Conservation (phyloP, 2,113 vertebrate species). For the Chionis minor region DNA sequence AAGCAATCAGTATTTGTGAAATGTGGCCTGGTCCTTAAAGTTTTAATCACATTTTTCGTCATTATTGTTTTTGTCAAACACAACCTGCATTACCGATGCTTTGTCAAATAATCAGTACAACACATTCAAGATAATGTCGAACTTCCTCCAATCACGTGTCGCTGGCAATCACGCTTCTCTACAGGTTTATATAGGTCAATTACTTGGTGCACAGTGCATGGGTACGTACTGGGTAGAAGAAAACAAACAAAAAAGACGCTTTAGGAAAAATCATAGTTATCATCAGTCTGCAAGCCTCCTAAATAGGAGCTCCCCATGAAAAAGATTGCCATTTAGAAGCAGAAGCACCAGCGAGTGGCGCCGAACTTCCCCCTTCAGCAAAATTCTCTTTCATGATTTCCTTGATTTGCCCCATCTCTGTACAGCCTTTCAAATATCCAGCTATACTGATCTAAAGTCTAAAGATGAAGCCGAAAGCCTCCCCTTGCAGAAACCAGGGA, state of each 20-base stretch:
- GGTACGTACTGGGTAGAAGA: background rate
- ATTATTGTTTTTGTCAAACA: background rate
- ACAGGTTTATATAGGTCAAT: background rate
- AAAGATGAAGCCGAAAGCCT: slow-evolving; percentile 20
- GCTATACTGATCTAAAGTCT: background rate
- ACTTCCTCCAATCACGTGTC: background rate
- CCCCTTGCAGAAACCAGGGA: background rate
- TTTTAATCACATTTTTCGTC: slow-evolving; percentile 30
- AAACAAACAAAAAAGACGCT: background rate
- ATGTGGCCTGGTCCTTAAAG: background rate
- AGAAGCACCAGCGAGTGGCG: background rate
- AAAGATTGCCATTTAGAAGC: background rate
- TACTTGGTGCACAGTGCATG: background rate
- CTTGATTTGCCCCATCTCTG: background rate
- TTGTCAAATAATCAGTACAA: background rate
- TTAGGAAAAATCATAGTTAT: background rate
- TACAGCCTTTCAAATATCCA: background rate
- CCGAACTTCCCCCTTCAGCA: background rate
- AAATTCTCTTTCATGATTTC: background rate
- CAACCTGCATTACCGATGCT: background rate
- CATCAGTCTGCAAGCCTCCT: background rate
- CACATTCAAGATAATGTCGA: background rate
- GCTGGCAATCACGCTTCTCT: background rate
- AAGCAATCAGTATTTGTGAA: slow-evolving; percentile 38
- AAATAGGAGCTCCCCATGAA: background rate